Evolutionary conservation across 2,113 vertebrate species (phyloP), one percentile per base, ranked within the genome.

Genomic region (Caloenas nicobarica): DNA sequence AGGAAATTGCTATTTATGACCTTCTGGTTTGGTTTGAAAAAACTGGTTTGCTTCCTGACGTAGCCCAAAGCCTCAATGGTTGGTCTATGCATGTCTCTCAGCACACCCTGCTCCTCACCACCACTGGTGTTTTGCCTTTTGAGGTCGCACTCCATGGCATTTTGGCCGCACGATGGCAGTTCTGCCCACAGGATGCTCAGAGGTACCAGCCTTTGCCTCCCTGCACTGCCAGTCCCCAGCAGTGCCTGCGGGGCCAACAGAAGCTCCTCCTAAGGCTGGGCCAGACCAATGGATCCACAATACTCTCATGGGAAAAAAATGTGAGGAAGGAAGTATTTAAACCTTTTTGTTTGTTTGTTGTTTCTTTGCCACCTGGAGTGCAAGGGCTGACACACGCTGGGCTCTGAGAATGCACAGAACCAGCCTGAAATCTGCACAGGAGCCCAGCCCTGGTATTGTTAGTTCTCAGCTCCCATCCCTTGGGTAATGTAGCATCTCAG

Each of bases 81-180:
- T 3, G 0, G 36, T 7, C 10, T 10, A 22, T 25, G 34, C 1
- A 2, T 0, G 0, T 24, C 29, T 40, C 60, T 57, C 56, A 6
- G 74, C 25, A 28, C 54, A 28, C 34, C 36, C 57, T 80, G 66
- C 57, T 22, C 61, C 53, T 82, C 70, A 11, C 33, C 58, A 15
- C 31, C 81, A 10, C 4, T 3, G 53, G 2, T 36, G 12, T 16
- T 71, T 5, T 40, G 16, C 50, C 64, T 73, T 50, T 69, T 2
- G 0, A 50, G 50, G 58, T 42, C 42, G 54, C 65, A 25, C 13
- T 6, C 85, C 4, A 3, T 5, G 3, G 50, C 28, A 16, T 18
- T 72, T 16, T 60, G 79, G 61, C 87, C 50, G 9, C 91, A 48
- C 5, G 76, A 68, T 88, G 92, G 92, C 87, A 81, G 65, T 51